These are phyloP conservation scores for Chouioia cunea DNA, from an alignment of 2,888 invertebrate species.

Conservation along the genomic window DNA sequence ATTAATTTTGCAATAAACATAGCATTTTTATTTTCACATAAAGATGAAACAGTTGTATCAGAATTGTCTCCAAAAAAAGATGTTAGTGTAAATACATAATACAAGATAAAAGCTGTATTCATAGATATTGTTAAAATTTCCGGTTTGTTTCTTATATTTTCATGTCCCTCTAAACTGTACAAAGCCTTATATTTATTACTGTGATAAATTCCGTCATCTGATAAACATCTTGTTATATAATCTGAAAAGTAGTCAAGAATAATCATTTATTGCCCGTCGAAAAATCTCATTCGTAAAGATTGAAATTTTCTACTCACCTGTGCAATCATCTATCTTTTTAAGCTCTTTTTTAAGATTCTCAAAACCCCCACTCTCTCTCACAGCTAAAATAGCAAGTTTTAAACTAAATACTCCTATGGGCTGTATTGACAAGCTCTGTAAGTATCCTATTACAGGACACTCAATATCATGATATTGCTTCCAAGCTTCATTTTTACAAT, in stretches of 20 bases:
- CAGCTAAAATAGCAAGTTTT: slow-evolving; percentile 72
- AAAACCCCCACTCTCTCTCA: slow-evolving; percentile 66
- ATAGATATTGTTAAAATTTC: slow-evolving; percentile 81
- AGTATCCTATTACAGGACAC: slow-evolving; percentile 77
- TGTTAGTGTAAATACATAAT: slow-evolving; percentile 73
- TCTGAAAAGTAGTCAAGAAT: slow-evolving; percentile 51
- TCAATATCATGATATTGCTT: slow-evolving; percentile 81
- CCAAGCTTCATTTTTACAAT: slow-evolving; percentile 76
- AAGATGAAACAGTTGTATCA: slow-evolving; percentile 58
- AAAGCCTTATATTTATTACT: slow-evolving; percentile 66
- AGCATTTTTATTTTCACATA: slow-evolving; percentile 60
- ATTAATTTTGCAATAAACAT: slow-evolving; percentile 76
- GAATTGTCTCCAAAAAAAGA: slow-evolving; percentile 70
- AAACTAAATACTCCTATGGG: slow-evolving; percentile 80
- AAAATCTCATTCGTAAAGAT: neutral
- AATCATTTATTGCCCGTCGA: neutral
- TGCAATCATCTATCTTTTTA: slow-evolving; percentile 61
- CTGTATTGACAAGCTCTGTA: slow-evolving; percentile 74
- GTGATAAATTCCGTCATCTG: slow-evolving; percentile 59
- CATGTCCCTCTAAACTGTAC: slow-evolving; percentile 79
- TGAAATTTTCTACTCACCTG: slow-evolving; percentile 49
- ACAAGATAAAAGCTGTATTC: slow-evolving; percentile 75
- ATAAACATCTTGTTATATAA: slow-evolving; percentile 60
- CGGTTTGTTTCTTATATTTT: slow-evolving; percentile 73
- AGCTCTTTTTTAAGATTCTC: slow-evolving; percentile 64